Evolutionary conservation across 30 jellyfish, hydroid and myxozoan genomes (phyloP), one percentile per base, ranked within the genome.

Genomic region (Hydractinia symbiolongicarpus): DNA sequence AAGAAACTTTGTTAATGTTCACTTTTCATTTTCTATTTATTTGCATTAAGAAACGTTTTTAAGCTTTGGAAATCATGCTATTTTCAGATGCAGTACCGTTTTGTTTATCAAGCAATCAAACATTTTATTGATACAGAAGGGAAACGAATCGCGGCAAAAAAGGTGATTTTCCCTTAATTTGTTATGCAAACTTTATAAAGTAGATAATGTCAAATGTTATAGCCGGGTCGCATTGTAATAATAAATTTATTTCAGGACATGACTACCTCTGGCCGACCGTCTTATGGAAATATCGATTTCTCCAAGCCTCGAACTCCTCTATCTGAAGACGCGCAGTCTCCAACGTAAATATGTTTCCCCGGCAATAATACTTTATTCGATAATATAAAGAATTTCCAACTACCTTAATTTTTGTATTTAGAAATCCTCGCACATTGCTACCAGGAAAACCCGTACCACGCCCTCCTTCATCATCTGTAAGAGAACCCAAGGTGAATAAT

Each of bases 51-150:
- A 67, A 67, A 21, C 20, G n/a, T 67, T 15, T 20, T 67, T 13
- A 49, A 20, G 78, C 21, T 30, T 58, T 0, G 1, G 15, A 13
- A 58, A 58, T 11, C 9, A 20, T 20, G 9, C 50, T 71, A 15
- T 30, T 71, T 56, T 7, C 74, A 90, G 97, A 73, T 86, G 51
- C 97, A 90, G 55, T 90, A 90, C 68, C 78, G 69, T 53, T 90
- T 90, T 64, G 88, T 90, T 57, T 90, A 81, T 82, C 81, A 86
- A 79, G 95, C 97, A 9, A 56, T 90, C 16, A 79, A 82, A 55
- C 76, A 77, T 69, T 90, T 75, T 53, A 58, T 90, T 30, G 75
- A 70, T 49, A 82, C 82, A 20, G 87, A 79, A 61, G 66, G 71
- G 16, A 79, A 62, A 68, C 14, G 83, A 50, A 83, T 61, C 30